Base-by-base conservation (phyloP, 1,140 invertebrate genomes). In the Mamestra configurata region DNA sequence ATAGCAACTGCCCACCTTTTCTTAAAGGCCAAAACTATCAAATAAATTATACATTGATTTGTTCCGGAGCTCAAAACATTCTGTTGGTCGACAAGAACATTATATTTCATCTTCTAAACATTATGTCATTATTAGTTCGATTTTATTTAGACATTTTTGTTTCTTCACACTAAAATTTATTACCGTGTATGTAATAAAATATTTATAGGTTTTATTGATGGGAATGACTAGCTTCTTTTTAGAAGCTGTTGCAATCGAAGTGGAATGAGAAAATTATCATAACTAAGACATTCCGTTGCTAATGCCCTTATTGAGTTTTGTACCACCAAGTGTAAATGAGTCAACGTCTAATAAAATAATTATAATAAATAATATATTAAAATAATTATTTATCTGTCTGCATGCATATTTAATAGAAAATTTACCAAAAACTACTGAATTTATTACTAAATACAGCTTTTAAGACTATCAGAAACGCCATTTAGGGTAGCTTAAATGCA, bases 121-220 rank as follows among this genome's bases (percentile, higher is more conserved):
- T 59, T 59, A 27, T 31, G 24, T 15, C 57, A 35, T 61, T 61
- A 61, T 61, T 37, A 61, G 31, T 61, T 18, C 24, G 15, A 31
- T n/a, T 31, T 35, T 37, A 61, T 61, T 59, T 59, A 59, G 57
- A 31, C 27, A 18, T 59, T 61, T 35, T 59, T 35, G 57, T 31
- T 51, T 57, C 0, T 57, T 7, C 22, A 27, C 10, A 57, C 13
- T 27, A 57, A 4, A 11, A 57, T 57, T 13, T 57, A 53, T 53
- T 53, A 53, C 6, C 10, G 20, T 8, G 51, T 22, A 20, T 6
- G 7, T 22, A 20, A 10, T 8, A 51, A 51, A n/a, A 53, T 15
- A 22, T 22, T 20, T 20, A 0, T 5, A 22, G 20, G 18, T 40
- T 40, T 10, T 40, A 7, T 10, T 11, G n/a, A 1, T n/a, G n/a